These are phyloP conservation scores for Diarsia dahlii DNA, from an alignment of 2,888 invertebrate species.

Conservation along the genomic window DNA sequence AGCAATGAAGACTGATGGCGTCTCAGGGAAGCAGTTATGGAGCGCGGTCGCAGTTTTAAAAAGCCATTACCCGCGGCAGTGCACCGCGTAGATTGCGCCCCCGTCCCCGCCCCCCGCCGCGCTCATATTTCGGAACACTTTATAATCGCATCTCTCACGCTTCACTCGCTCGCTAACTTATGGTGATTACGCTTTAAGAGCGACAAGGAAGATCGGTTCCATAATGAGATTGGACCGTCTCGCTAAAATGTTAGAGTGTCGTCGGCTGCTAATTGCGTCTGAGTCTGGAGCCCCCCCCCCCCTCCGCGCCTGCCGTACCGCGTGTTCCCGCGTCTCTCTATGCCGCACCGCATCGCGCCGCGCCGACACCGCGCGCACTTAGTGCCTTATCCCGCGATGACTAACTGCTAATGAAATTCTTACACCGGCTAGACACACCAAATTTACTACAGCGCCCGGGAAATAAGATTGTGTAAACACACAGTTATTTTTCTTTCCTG, in stretches of 20 bases:
- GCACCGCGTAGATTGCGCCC: constrained; percentile 87
- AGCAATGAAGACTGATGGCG: constrained; percentile 91
- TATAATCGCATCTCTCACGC: constrained; percentile 90
- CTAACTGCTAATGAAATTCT: constrained; percentile 81
- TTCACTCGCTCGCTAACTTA: constrained; percentile 90
- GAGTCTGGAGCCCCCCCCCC: constrained; percentile 73
- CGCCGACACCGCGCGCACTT: constrained; percentile 67
- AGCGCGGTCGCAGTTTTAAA: constrained; percentile 91
- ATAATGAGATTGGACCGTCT: constrained; percentile 90
- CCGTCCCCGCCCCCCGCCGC: constrained; percentile 73
- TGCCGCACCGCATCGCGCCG: constrained; percentile 33
- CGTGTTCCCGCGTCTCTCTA: constrained; percentile 22
- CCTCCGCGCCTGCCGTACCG: constrained; percentile 24
- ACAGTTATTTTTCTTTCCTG: constrained; percentile 67
- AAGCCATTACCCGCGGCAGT: constrained; percentile 89
- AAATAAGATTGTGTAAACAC: constrained; percentile 67
- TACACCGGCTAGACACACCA: constrained; percentile 71
- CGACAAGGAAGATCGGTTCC: constrained; percentile 90
- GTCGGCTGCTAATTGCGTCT: constrained; percentile 89
- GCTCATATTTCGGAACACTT: constrained; percentile 90
- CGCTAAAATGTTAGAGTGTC: constrained; percentile 90
- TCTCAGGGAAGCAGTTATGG: constrained; percentile 90
- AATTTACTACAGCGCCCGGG: constrained; percentile 67
- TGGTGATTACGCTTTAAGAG: constrained; percentile 90
- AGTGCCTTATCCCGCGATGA: constrained; percentile 74